A percentile compares a stretch with the other conserved stretches of the same genome.
Conservation (phyloP, 2,888 invertebrate species). For the Psylliodes chrysocephalus region DNA sequence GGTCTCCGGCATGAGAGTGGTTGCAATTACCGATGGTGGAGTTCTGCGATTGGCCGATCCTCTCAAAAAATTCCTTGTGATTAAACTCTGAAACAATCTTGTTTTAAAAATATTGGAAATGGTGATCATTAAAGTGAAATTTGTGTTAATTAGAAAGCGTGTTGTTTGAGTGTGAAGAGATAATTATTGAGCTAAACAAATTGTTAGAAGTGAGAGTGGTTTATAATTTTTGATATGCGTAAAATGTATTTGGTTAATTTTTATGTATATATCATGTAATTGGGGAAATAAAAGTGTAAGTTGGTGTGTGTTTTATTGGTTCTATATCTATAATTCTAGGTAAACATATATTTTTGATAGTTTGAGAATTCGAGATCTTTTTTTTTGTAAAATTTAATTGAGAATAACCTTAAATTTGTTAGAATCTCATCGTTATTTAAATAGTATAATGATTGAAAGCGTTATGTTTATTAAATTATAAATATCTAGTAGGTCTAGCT, state of each 20-base stretch:
- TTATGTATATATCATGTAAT: neutral
- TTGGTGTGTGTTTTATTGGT: neutral
- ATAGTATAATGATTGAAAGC: too few species aligned
- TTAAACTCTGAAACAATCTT: slow-evolving; percentile 3
- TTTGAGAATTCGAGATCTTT: too few species aligned
- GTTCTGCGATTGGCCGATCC: slow-evolving; percentile 16
- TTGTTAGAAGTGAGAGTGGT: neutral
- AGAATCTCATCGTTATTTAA: too few species aligned
- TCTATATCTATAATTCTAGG: too few species aligned
- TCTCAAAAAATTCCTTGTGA: slow-evolving; percentile 16
- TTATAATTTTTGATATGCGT: neutral
- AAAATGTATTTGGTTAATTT: neutral
- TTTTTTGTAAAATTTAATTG: too few species aligned
- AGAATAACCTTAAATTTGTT: too few species aligned
- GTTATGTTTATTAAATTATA: too few species aligned
- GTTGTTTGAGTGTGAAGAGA: neutral
- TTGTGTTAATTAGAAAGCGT: neutral
- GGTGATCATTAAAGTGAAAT: neutral
- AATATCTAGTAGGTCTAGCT: too few species aligned
- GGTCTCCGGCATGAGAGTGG: slow-evolving; percentile 36
- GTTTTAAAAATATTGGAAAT: neutral
- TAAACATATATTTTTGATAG: too few species aligned
- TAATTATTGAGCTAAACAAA: neutral
- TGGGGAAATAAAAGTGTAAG: neutral
- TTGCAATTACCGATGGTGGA: slow-evolving; percentile 28